Base-by-base conservation (phyloP, 2,888 invertebrate genomes). In the Philaethria dido region DNA sequence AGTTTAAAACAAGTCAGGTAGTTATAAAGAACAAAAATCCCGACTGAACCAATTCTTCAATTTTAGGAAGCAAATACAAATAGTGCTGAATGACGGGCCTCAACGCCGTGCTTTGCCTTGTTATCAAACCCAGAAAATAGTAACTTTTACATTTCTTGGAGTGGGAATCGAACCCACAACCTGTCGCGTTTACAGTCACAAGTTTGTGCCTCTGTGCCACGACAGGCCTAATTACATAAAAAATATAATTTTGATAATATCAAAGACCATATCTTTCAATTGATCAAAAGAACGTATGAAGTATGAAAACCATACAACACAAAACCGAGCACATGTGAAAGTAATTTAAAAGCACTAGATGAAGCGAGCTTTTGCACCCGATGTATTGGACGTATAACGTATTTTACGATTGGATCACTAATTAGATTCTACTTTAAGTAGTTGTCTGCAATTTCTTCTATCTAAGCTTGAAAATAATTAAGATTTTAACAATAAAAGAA, bases 371-470 rank as follows among this genome's bases (percentile, higher is more conserved):
- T 62, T 36, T 4, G 39, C 61, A 22, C 44, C 29, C 14, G 61
- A 62, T 50, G 55, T 62, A 64, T 48, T 16, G 61, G 42, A 57
- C 50, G 25, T 59, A 59, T 62, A 62, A 62, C n/a, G 55, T 29
- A 57, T 50, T 64, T 68, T 62, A 68, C 64, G 57, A 64, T 42
- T 57, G 42, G 55, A 55, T 16, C 47, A 22, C 61, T 64, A 62
- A 68, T 68, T 64, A 68, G 42, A 62, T 54, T 36, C 33, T 36
- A 36, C 45, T 29, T 55, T 55, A 20, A 64, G 44, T 55, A 11
- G 8, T 45, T 29, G 47, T 29, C 55, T 16, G 14, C n/a, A 13
- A 16, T 29, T 47, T 16, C 29, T 48, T 6, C 42, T 45, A 22
- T 33, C n/a, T 36, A 47, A 36, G 11, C 11, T 20, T 36, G 16